phyloP scores from a whole-genome alignment of 2,888 invertebrate species.

The Onthophagus sagittarius region DNA sequence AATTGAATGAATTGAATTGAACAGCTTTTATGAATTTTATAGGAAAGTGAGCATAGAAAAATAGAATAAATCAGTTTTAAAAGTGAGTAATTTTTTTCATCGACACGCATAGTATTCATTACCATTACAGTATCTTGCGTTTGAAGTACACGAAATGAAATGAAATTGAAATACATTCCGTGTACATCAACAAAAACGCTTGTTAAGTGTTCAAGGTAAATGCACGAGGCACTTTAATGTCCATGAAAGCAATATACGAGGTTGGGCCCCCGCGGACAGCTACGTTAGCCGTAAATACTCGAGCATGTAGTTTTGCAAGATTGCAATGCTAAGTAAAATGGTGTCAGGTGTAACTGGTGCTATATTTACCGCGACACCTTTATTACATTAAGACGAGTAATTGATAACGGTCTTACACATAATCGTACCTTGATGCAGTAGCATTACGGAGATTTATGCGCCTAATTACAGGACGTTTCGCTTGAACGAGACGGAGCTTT shows the following conservation, averaged over 20 bases:
- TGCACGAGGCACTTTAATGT: background rate
- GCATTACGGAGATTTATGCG: background rate
- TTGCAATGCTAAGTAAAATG: background rate
- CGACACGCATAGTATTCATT: background rate
- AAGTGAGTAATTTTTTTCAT: too few species aligned
- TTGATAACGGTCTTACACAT: background rate
- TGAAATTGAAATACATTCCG: background rate
- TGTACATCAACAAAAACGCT: background rate
- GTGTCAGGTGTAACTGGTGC: background rate
- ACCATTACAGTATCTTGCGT: background rate
- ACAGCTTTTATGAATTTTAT: too few species aligned
- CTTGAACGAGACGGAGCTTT: background rate
- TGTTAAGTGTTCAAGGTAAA: background rate
- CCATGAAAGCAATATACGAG: background rate
- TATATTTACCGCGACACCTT: background rate
- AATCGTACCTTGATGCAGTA: background rate
- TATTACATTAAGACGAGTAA: background rate
- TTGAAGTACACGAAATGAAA: background rate
- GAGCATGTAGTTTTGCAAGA: background rate
- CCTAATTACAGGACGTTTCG: background rate
- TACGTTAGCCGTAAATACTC: background rate
- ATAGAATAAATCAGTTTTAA: too few species aligned
- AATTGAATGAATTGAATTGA: too few species aligned
- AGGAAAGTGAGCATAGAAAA: too few species aligned
- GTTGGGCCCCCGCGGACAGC: background rate